phyloP scores from a whole-genome alignment of 2,888 invertebrate species.

The Tetragonisca angustula region DNA sequence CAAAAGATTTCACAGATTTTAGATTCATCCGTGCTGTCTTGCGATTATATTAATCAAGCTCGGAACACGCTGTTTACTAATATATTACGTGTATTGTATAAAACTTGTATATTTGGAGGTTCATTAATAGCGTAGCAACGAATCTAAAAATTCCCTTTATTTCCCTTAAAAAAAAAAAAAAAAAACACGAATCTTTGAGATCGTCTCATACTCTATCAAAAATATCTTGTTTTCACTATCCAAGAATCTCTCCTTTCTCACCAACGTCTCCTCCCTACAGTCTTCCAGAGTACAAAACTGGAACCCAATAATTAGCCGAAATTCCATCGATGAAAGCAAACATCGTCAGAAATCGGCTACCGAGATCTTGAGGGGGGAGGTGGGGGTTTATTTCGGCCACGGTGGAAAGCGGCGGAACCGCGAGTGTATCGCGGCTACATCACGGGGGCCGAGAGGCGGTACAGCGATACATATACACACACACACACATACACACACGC shows the following conservation, averaged over 20 bases:
- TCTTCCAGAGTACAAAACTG: not conserved
- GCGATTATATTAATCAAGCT: too few relatives aligned
- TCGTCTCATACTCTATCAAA: too few relatives aligned
- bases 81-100: too few relatives aligned
- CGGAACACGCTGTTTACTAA: too few relatives aligned
- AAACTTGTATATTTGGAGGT: too few relatives aligned
- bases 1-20: too few relatives aligned
- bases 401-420: conserved; percentile 10
- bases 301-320: not conserved
- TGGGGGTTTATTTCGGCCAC: not conserved
- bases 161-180: not conserved
- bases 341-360: not conserved
- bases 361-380: not conserved
- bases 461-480: not conserved
- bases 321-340: conserved; percentile 5
- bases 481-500: not conserved
- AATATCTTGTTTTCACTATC: not conserved
- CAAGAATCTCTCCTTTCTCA: not conserved
- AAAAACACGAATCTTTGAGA: too few relatives aligned
- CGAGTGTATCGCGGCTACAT: conserved; percentile 14
- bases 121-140: too few relatives aligned
- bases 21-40: too few relatives aligned
- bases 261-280: too few relatives aligned
- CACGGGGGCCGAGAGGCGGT: not conserved
- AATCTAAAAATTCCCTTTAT: not conserved